phyloP scores from a whole-genome alignment of 1,140 invertebrate species.

The Lordiphosa mommai region DNA sequence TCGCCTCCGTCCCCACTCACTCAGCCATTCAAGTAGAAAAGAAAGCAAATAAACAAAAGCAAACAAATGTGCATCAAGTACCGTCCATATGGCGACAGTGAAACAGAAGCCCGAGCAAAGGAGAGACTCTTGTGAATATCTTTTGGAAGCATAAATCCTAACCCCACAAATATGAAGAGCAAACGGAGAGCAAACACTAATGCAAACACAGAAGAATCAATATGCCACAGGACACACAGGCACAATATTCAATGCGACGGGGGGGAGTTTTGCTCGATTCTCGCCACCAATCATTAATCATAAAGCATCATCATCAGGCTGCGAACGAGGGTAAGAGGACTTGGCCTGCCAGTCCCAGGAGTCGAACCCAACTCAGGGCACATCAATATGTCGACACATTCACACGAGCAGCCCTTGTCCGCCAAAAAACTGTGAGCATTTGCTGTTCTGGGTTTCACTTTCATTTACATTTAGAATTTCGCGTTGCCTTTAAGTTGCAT shows the following conservation, averaged over 20 bases:
- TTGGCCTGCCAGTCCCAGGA: conserved; percentile 29
- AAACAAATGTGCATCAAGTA: conserved; percentile 65
- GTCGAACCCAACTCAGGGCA: conserved; percentile 48
- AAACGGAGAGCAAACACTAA: conserved; percentile 63
- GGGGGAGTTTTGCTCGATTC: conserved; percentile 9
- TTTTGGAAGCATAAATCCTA: conserved; percentile 40
- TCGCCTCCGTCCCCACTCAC: neutral
- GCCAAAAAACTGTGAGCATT: neutral
- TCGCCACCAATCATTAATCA: conserved; percentile 66
- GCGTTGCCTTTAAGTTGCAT: conserved; percentile 18
- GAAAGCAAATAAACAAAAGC: conserved; percentile 58
- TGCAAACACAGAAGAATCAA: conserved; percentile 61
- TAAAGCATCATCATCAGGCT: conserved; percentile 62
- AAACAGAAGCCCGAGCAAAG: conserved; percentile 16
- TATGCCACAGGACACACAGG: conserved; percentile 29
- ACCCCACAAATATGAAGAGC: conserved; percentile 57
- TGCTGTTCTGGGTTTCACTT: neutral
- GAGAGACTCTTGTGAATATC: conserved; percentile 25
- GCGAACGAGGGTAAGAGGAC: conserved; percentile 8
- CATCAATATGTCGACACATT: conserved; percentile 59
- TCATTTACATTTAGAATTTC: neutral
- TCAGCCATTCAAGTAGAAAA: neutral
- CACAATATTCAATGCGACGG: conserved; percentile 15
- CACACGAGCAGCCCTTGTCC: neutral
- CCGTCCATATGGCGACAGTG: conserved; percentile 51